A percentile compares a stretch with the other conserved stretches of the same genome.
Conservation (phyloP, 1,140 invertebrate genomes). For the Phortica variegata region DNA sequence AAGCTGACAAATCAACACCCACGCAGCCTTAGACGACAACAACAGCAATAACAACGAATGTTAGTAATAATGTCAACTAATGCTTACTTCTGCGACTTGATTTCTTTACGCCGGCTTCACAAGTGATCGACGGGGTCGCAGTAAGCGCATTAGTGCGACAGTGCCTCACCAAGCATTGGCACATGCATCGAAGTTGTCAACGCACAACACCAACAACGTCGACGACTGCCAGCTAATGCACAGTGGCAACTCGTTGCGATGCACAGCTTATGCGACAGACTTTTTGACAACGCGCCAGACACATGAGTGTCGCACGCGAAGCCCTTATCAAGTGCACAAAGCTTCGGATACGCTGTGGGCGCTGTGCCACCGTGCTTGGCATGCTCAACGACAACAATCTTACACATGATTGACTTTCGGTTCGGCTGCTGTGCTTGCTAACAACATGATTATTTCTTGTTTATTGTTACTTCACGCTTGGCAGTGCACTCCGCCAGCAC, state of each 20-base stretch:
- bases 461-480: constrained; percentile 51
- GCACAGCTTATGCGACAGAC: too few species aligned
- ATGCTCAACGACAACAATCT: constrained; percentile 19
- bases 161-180: too few species aligned
- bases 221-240: constrained; percentile 1
- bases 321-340: neutral
- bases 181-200: too few species aligned
- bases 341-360: too few species aligned
- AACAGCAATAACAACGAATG: constrained; percentile 1
- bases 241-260: too few species aligned
- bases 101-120: too few species aligned
- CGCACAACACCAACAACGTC: neutral
- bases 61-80: too few species aligned
- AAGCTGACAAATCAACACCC: constrained; percentile 46
- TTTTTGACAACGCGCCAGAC: too few species aligned
- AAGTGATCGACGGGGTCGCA: too few species aligned
- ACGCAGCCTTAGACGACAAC: constrained; percentile 23
- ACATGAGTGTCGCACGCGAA: neutral
- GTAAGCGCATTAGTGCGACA: too few species aligned
- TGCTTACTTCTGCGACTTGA: too few species aligned
- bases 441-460: constrained; percentile 52
- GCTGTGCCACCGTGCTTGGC: constrained; percentile 14
- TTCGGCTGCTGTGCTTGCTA: constrained; percentile 5
- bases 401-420: constrained; percentile 44
- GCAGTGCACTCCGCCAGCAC: too few species aligned